Base-by-base conservation (phyloP, 1,140 invertebrate species). In the Zophobas atratus region DNA sequence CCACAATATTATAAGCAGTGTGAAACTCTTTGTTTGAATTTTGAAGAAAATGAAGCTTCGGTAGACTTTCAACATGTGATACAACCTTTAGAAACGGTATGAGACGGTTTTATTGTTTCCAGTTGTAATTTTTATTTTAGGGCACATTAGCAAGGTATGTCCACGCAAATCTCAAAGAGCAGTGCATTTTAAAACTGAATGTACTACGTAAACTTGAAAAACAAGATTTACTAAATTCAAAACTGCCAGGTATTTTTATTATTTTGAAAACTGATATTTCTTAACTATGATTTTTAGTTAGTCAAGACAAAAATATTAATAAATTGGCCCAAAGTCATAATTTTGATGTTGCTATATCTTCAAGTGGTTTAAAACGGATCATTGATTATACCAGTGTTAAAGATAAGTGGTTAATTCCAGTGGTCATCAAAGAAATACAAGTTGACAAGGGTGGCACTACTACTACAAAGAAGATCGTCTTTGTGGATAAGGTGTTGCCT, bases 311-410 rank as follows among this genome's bases (percentile, higher is more conserved):
- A 67, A 85, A 86, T 81, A 87, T 87, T 79, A 79, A 86, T 55
- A 79, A 81, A 36, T 79, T 88, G 6, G 82, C 86, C n/a, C 70
- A 86, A 57, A 34, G 70, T 33, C 53, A 86, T 76, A 79, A 85
- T 36, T 85, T 84, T 6, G 85, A 88, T 81, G 76, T 89, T 35
- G 87, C 89, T n/a, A 88, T 89, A 60, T 88, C 88, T 4, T 85
- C 86, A 0, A 88, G 86, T 80, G 86, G 86, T 38, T 81, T 89
- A 36, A 88, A 88, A 72, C 85, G 84, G 78, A 73, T 89, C 6
- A 79, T 85, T 36, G 84, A 86, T 79, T 88, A 87, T 80, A 82
- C 85, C 6, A 81, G 81, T 75, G 76, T 81, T 56, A 82, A 83
- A 56, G 83, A 74, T 53, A 76, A 79, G 20, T 89, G 88, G 88